Evolutionary conservation across 2,113 vertebrate species (phyloP).

Genomic region (Poicephalus gulielmi): DNA sequence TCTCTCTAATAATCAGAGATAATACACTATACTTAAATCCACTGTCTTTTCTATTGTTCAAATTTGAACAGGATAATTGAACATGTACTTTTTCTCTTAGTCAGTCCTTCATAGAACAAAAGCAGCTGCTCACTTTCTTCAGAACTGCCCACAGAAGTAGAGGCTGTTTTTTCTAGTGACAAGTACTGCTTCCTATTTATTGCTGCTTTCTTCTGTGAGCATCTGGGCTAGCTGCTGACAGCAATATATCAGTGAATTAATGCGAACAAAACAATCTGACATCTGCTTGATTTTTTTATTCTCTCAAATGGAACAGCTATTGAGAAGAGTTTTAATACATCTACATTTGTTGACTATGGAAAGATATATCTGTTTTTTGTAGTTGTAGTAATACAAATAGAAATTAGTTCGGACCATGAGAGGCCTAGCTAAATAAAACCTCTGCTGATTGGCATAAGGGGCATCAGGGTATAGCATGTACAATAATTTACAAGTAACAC

Average conservation of each 20-base stretch:
- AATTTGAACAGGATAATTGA: slow-evolving; percentile 35
- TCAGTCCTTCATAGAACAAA: slow-evolving; percentile 21
- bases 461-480: not conserved
- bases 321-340: not conserved
- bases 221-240: slow-evolving; percentile 22
- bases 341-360: not conserved
- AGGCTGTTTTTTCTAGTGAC: not conserved
- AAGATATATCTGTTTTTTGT: not conserved
- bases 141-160: slow-evolving; percentile 18
- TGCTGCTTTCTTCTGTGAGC: not conserved
- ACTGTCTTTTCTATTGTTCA: not conserved
- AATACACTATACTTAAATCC: not conserved
- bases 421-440: not conserved
- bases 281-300: not conserved
- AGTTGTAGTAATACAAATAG: not conserved
- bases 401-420: not conserved
- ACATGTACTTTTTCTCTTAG: not conserved
- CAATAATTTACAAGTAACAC: not conserved
- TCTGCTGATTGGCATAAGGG: not conserved
- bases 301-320: not conserved
- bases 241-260: not conserved
- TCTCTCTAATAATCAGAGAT: not conserved
- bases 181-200: slow-evolving; percentile 5
- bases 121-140: not conserved
- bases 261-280: not conserved